phyloP scores from a whole-genome alignment of 2,888 invertebrate genomes.

The Keiferia lycopersicella region DNA sequence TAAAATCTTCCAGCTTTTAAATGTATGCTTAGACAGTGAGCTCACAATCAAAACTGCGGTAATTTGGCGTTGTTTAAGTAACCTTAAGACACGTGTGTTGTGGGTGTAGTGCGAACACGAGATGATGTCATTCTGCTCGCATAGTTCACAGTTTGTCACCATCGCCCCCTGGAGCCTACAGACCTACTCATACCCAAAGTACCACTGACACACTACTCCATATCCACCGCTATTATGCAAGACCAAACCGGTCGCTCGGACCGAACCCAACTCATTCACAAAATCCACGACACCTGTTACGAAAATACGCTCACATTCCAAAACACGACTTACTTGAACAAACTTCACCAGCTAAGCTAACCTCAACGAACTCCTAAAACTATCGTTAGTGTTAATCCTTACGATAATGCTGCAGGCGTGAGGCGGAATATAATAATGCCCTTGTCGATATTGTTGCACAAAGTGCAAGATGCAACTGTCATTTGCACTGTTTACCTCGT shows the following conservation, averaged over 20 bases:
- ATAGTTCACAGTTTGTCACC: slow-evolving; percentile 57
- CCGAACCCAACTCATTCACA: slow-evolving; percentile 55
- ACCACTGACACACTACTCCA: slow-evolving; percentile 58
- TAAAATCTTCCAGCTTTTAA: not conserved
- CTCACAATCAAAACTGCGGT: slow-evolving; percentile 18
- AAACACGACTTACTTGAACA: slow-evolving; percentile 15
- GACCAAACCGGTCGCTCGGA: slow-evolving; percentile 52
- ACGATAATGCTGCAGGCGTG: slow-evolving; percentile 41
- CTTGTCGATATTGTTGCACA: slow-evolving; percentile 49
- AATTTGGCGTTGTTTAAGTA: slow-evolving; percentile 21
- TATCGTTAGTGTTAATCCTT: slow-evolving; percentile 43
- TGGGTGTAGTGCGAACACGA: slow-evolving; percentile 68
- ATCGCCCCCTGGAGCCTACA: slow-evolving; percentile 31
- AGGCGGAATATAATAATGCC: slow-evolving; percentile 56
- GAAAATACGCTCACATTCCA: slow-evolving; percentile 37
- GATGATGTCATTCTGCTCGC: slow-evolving; percentile 72
- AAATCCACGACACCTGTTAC: slow-evolving; percentile 55
- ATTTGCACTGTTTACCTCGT: slow-evolving; percentile 55
- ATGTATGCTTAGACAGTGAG: slow-evolving; percentile 7
- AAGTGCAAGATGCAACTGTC: slow-evolving; percentile 38
- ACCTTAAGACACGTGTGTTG: slow-evolving; percentile 59
- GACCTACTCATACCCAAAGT: not conserved
- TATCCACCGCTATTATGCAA: slow-evolving; percentile 58
- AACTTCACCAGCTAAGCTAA: slow-evolving; percentile 32
- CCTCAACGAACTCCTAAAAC: slow-evolving; percentile 34